These are phyloP conservation scores for Acanthurus leucopareius DNA, from an alignment of 2,797 vertebrate genomes.

Conservation along the genomic window DNA sequence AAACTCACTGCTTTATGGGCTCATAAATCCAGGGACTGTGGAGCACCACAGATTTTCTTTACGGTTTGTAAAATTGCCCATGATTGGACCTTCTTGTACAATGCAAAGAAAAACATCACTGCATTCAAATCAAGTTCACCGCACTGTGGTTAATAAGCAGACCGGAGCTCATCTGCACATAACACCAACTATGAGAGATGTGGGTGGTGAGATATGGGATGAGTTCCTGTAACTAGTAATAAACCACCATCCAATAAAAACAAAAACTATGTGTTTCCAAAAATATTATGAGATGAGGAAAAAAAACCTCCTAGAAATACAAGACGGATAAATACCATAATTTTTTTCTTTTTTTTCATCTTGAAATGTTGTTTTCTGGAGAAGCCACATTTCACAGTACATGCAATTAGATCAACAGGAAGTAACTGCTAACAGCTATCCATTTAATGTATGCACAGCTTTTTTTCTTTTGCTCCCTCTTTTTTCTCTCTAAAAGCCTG, in stretches of 20 bases:
- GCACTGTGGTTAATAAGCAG: constrained; percentile 23
- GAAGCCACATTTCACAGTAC: not conserved
- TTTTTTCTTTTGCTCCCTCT: not conserved
- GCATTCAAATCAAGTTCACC: constrained; percentile 27
- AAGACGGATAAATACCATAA: not conserved
- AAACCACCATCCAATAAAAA: constrained; percentile 17
- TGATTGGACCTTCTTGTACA: constrained; percentile 47
- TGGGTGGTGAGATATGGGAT: constrained; percentile 13
- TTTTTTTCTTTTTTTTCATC: not conserved
- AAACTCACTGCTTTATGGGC: constrained; percentile 31
- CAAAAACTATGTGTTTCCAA: not conserved
- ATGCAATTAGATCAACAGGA: not conserved
- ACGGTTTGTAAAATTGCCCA: constrained; percentile 22
- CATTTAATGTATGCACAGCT: not conserved
- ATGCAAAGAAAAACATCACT: constrained; percentile 33
- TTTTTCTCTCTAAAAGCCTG: not conserved
- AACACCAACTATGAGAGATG: constrained; percentile 27
- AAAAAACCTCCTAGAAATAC: not conserved
- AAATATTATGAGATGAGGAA: not conserved
- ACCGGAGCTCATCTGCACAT: constrained; percentile 36
- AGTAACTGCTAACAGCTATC: not conserved
- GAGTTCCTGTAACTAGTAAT: constrained; percentile 10
- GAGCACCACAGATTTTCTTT: constrained; percentile 24
- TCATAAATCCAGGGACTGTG: constrained; percentile 13
- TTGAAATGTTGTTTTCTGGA: not conserved